phyloP scores from a whole-genome alignment of 2,113 vertebrate genomes.

The Accipiter virgatus region DNA sequence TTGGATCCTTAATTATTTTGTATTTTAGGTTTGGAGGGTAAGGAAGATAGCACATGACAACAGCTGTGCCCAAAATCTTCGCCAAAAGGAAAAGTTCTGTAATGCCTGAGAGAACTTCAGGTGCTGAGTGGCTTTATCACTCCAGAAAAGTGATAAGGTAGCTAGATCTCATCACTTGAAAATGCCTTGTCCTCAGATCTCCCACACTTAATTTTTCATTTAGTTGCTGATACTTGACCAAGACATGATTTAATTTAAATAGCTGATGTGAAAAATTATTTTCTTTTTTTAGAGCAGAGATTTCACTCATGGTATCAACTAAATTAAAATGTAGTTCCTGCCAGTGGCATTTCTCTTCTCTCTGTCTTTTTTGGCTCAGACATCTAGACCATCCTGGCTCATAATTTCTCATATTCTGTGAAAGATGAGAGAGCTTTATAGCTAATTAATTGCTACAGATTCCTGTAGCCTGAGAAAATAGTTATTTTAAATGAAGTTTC shows the following conservation, averaged over 20 bases:
- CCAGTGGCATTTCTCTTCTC: not conserved
- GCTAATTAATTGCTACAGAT: not conserved
- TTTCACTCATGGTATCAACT: not conserved
- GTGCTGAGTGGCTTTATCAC: not conserved
- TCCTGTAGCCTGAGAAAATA: not conserved
- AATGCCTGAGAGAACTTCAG: not conserved
- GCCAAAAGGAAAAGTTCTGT: not conserved
- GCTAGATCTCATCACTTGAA: not conserved
- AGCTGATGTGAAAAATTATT: not conserved
- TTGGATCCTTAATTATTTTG: not conserved
- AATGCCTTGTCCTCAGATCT: not conserved
- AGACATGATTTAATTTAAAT: not conserved
- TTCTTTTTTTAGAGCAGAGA: not conserved
- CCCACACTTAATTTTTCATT: not conserved
- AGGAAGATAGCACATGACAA: fast-evolving
- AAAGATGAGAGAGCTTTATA: not conserved
- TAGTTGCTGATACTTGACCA: not conserved
- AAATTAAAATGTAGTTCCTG: not conserved
- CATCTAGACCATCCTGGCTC: not conserved
- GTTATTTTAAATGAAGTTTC: not conserved
- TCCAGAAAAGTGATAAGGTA: not conserved
- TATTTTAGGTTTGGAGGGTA: not conserved
- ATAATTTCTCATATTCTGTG: not conserved
- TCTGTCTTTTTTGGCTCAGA: not conserved
- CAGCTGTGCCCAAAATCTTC: fast-evolving